These are phyloP conservation scores for Pseudochaenichthys georgianus DNA, from an alignment of 2,797 vertebrate genomes.

Conservation along the genomic window DNA sequence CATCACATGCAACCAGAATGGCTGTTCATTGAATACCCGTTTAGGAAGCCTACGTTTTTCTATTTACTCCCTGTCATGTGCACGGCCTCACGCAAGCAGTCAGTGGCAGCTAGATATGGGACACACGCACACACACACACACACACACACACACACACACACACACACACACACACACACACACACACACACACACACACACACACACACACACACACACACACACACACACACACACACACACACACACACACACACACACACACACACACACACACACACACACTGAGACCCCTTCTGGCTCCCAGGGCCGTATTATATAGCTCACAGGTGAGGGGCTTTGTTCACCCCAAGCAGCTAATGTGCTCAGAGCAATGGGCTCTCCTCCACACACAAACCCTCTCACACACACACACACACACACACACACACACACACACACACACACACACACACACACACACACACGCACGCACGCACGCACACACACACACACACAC, in stretches of 20 bases:
- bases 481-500: constrained; percentile 39
- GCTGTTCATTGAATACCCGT: constrained; percentile 55
- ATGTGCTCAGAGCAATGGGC: constrained; percentile 79
- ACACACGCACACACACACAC: too few species aligned
- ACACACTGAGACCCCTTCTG: constrained; percentile 44
- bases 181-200: too few species aligned
- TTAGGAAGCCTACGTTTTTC: constrained; percentile 57
- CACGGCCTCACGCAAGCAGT: constrained; percentile 10
- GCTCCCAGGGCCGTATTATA: constrained; percentile 66
- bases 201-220: too few species aligned
- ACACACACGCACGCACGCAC: constrained; percentile 33
- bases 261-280: constrained; percentile 21
- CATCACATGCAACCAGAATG: constrained; percentile 50
- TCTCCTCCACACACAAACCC: constrained; percentile 49
- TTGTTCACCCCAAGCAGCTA: constrained; percentile 80
- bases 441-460: too few species aligned
- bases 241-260: too few species aligned
- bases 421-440: too few species aligned
- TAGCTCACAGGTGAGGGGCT: constrained; percentile 81
- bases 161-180: too few species aligned
- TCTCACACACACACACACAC: too few species aligned
- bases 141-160: too few species aligned
- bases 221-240: too few species aligned
- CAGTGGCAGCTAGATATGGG: constrained; percentile 28
- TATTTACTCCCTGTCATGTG: constrained; percentile 37